A percentile compares a stretch with the other conserved stretches of the same genome.
phyloP scores from a whole-genome alignment of 2,797 vertebrate species.

The Xiphophorus birchmanni region DNA sequence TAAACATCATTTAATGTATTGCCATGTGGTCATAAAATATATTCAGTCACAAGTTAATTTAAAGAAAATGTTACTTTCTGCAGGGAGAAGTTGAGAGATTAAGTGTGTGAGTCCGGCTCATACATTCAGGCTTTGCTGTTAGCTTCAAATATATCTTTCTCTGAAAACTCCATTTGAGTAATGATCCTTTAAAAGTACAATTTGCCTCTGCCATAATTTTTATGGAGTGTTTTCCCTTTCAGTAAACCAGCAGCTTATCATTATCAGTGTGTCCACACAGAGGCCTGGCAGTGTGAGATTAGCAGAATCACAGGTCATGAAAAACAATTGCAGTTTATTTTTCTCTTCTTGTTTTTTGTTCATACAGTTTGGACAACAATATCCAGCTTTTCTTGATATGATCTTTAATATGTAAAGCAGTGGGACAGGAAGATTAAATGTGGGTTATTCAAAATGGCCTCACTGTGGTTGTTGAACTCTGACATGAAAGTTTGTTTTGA shows the following conservation, averaged over 20 bases:
- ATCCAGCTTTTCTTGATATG: neutral
- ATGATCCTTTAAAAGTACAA: neutral
- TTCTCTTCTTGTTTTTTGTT: neutral
- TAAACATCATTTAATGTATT: neutral
- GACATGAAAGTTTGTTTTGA: neutral
- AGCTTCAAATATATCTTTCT: neutral
- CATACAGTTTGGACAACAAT: neutral
- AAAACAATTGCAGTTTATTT: neutral
- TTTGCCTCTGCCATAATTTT: conserved; percentile 1
- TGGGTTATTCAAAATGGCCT: neutral
- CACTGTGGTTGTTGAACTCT: neutral
- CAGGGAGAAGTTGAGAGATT: neutral
- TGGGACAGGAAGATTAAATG: neutral
- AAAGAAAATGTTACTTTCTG: neutral
- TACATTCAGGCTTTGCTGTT: neutral
- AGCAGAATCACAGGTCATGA: neutral
- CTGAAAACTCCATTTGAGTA: conserved; percentile 4
- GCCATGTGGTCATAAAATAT: neutral
- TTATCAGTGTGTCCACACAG: neutral
- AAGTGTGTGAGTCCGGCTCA: neutral
- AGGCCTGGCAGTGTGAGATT: conserved; percentile 4
- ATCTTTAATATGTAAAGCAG: neutral
- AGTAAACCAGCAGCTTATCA: conserved; percentile 13
- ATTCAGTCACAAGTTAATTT: neutral
- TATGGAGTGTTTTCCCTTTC: neutral